Evolutionary conservation across 2,888 invertebrate genomes (phyloP), one percentile per base, ranked within the genome.

Genomic region (Galeruca laticollis): DNA sequence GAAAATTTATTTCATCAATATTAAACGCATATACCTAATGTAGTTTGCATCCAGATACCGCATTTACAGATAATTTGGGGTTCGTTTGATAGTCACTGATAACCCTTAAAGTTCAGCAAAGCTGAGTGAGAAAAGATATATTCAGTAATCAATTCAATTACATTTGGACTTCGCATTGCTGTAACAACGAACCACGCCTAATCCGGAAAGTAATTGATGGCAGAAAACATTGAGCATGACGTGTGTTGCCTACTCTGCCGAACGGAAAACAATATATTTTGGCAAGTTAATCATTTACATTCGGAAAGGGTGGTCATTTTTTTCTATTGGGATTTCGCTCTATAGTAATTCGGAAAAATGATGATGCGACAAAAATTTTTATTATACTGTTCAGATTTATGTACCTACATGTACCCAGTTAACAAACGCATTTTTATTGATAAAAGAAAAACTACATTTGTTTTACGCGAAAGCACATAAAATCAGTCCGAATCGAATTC

Each of bases 131-230:
- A 61, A 31, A 18, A 49, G 18, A 60, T 47, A 61, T 49, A 26
- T 31, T 31, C 60, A 61, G 31, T 49, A 47, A 33, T 13, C 40
- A 40, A 40, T 40, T 40, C 40, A 40, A 40, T 40, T 40, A 40
- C 40, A 61, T 61, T 61, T 61, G 15, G 60, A 33, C 49, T 61
- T 49, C 33, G 49, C 33, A 61, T 61, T 61, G 60, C 60, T n/a
- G 40, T 40, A 31, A 26, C 33, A 49, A 49, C 47, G 43, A 61
- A 31, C 49, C 31, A 3, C 49, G 49, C 60, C 40, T 61, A 61
- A 61, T 61, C 60, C 40, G 5, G 60, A 61, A 61, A 61, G 60
- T 61, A 61, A 61, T 61, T 61, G 60, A 61, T 61, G 31, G 60
- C 60, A 61, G 60, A 33, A 61, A 61, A 61, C 60, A 61, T 61